Evolutionary conservation across 2,797 vertebrate genomes (phyloP).

Genomic region (Sebastes kiyomatsui): DNA sequence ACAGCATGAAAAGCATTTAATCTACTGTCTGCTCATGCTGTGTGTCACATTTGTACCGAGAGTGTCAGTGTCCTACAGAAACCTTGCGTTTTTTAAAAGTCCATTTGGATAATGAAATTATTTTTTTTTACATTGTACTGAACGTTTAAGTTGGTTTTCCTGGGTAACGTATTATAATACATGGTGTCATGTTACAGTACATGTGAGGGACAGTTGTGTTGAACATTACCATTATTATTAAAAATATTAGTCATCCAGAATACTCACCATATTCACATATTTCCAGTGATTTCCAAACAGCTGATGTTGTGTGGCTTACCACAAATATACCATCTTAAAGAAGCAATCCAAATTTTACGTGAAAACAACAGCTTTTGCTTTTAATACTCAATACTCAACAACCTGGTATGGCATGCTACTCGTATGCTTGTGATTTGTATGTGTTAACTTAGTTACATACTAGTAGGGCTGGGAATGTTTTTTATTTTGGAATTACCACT

Average conservation of each 20-base stretch:
- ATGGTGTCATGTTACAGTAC: neutral
- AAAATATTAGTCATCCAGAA: neutral
- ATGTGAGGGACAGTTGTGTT: neutral
- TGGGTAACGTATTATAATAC: neutral
- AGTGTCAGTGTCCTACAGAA: neutral
- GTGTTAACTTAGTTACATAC: neutral
- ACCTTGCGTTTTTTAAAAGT: neutral
- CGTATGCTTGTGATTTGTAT: neutral
- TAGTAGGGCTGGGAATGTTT: too few species aligned
- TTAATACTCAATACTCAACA: neutral
- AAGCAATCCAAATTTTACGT: neutral
- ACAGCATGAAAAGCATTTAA: conserved; percentile 44
- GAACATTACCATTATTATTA: neutral
- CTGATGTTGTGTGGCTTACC: neutral
- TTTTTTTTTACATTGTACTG: neutral
- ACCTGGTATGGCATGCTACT: neutral
- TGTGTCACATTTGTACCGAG: neutral
- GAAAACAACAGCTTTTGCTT: neutral
- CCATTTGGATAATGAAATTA: neutral
- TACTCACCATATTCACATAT: neutral
- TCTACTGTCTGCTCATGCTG: conserved; percentile 16
- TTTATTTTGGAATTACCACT: too few species aligned
- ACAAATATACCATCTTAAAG: neutral
- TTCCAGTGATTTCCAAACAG: neutral
- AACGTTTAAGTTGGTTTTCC: neutral